A percentile compares a stretch with the other conserved stretches of the same genome.
Conservation (phyloP, 2,888 invertebrate genomes). For the Fragum whitleyi region DNA sequence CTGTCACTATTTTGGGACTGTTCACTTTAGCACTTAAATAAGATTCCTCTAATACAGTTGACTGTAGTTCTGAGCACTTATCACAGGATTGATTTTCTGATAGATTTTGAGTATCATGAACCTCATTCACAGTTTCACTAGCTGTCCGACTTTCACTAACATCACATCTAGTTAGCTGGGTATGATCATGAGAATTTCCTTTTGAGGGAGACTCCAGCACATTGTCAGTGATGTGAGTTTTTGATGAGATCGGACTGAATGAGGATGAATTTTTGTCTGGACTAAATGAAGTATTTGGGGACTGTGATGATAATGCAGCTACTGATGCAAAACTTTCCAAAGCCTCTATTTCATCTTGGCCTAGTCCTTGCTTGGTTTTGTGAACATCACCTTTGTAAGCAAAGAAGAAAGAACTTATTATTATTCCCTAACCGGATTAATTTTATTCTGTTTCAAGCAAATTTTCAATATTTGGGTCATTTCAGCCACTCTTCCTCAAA, state of each 20-base stretch:
- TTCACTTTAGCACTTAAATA: conserved; percentile 2
- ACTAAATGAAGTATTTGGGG: conserved; percentile 22
- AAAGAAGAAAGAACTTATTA: background rate
- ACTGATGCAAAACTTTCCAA: conserved; percentile 63
- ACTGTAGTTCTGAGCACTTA: conserved; percentile 35
- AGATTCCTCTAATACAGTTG: conserved; percentile 19
- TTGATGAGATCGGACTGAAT: conserved; percentile 14
- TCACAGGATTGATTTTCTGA: conserved; percentile 41
- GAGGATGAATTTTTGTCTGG: conserved; percentile 16
- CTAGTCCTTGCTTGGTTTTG: conserved; percentile 51
- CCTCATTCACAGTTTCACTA: background rate
- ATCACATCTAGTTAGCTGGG: background rate
- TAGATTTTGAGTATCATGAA: background rate
- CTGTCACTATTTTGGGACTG: background rate
- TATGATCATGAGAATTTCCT: background rate
- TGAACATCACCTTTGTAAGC: conserved; percentile 47
- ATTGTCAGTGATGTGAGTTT: background rate
- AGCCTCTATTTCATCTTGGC: conserved; percentile 39
- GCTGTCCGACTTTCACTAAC: background rate
- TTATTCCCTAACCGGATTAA: background rate
- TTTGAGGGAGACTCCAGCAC: background rate
- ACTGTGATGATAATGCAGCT: conserved; percentile 51
- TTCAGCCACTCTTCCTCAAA: no score
- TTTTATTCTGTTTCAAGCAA: no score
- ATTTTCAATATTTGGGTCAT: no score